Conservation (phyloP, 2,113 vertebrate genomes). For the Mystacornis crossleyi region DNA sequence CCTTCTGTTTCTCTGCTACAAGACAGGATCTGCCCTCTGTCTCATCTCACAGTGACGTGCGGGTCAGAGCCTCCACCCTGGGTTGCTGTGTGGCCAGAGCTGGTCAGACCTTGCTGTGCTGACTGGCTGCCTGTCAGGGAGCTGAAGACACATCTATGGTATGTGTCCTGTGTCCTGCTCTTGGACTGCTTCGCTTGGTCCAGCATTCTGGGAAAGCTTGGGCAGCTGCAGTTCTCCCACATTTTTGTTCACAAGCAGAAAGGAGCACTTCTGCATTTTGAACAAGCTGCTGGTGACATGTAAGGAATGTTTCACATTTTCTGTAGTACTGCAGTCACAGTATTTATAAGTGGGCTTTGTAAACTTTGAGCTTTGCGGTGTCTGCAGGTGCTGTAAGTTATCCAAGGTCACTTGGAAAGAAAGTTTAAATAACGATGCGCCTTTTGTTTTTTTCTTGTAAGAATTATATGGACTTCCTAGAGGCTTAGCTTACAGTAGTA, state of each 20-base stretch:
- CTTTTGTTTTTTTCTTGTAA: not conserved
- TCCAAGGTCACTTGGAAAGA: not conserved
- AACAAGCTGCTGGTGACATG: not conserved
- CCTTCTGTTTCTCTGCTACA: not conserved
- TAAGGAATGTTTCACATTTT: not conserved
- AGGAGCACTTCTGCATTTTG: not conserved
- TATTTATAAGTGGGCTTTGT: not conserved
- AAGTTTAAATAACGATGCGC: not conserved
- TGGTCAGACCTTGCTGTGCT: not conserved
- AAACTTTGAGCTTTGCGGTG: not conserved
- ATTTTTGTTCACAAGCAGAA: not conserved
- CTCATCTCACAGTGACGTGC: accelerated
- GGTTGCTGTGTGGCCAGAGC: accelerated
- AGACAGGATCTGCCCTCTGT: not conserved
- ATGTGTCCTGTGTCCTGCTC: not conserved
- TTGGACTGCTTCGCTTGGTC: not conserved
- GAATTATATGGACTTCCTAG: not conserved
- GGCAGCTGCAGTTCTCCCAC: not conserved
- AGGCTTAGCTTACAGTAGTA: not conserved
- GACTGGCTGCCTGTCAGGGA: not conserved
- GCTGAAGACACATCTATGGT: not conserved
- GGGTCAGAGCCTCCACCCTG: not conserved
- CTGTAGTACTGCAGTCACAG: accelerated
- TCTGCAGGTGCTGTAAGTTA: not conserved
- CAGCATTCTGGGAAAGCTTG: not conserved